Evolutionary conservation across 2,888 invertebrate species (phyloP), one percentile per base, ranked within the genome.

Genomic region (Tholera decimalis): DNA sequence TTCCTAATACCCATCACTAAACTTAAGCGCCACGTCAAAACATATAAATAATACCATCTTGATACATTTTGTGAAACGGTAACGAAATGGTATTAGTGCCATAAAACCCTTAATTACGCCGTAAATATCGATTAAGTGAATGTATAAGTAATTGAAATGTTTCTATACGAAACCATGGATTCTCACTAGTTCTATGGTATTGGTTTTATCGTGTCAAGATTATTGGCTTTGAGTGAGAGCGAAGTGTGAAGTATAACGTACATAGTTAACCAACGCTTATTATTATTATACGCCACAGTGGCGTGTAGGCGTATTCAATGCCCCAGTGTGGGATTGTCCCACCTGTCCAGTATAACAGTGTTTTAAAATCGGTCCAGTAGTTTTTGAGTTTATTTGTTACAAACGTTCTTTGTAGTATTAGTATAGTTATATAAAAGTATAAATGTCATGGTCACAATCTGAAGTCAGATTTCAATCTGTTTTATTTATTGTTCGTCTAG

Each of bases 121-220:
- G 78, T 85, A 85, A 86, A 85, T 84, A 83, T 83, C 73, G 80
- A 83, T 85, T 83, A 80, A 57, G 30, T 63, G 84, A 83, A 80
- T 81, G 80, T 75, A 83, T 85, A 82, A 75, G 44, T 74, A 75
- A 75, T 75, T 74, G 74, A 74, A 74, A 74, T 74, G 71, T 74
- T 58, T 58, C 26, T 35, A 53, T 46, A 44, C 18, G 44, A 41
- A 57, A 61, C 37, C 43, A 30, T 65, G 47, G 28, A 47, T 61
- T 49, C 26, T 8, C 41, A 54, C 28, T 50, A 51, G n/a, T 60
- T 35, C 13, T n/a, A 47, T 50, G 41, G 53, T 30, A 46, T 54
- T 33, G 15, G 41, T 58, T 64, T 75, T 70, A 53, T 56, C 24
- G 41, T 18, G 28, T 53, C 54, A 18, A 44, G 60, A 65, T 59